Evolutionary conservation across 2,888 invertebrate species (phyloP).

Genomic region (Oxystoma pomonae): DNA sequence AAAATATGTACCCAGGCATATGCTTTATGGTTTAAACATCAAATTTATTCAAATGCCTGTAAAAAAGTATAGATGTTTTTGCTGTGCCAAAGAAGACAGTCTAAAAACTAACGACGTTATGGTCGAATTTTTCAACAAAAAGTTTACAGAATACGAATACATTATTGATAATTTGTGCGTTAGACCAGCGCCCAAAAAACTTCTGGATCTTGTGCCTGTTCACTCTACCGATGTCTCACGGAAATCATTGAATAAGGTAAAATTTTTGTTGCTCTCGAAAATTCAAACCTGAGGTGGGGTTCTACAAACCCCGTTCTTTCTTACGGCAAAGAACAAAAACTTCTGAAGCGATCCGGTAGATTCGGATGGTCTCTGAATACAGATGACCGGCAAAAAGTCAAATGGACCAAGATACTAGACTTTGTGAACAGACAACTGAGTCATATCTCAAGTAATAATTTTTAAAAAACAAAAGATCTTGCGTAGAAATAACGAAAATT

Average conservation of each 20-base stretch:
- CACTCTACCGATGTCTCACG: conserved; percentile 12
- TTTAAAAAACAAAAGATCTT: too few relatives aligned
- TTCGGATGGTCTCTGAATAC: too few relatives aligned
- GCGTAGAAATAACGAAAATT: too few relatives aligned
- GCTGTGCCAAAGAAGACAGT: conserved; percentile 21
- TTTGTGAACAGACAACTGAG: too few relatives aligned
- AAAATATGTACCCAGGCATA: too few relatives aligned
- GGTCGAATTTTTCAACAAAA: conserved; percentile 24
- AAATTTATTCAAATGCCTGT: not conserved
- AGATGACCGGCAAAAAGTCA: too few relatives aligned
- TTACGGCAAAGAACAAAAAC: not conserved
- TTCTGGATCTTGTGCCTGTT: conserved; percentile 23
- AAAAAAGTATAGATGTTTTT: conserved; percentile 16
- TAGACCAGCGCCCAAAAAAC: conserved; percentile 27
- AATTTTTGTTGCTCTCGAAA: too few relatives aligned
- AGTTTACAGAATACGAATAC: conserved; percentile 31
- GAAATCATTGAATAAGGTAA: conserved; percentile 14
- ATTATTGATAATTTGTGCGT: conserved; percentile 31
- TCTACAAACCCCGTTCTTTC: too few relatives aligned
- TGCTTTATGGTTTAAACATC: too few relatives aligned
- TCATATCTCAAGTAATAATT: too few relatives aligned
- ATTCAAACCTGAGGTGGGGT: too few relatives aligned
- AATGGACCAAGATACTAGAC: too few relatives aligned
- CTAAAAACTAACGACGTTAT: conserved; percentile 23
- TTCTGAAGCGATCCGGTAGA: not conserved